phyloP scores from a whole-genome alignment of 2,113 vertebrate species.

The Hippocampus comes region DNA sequence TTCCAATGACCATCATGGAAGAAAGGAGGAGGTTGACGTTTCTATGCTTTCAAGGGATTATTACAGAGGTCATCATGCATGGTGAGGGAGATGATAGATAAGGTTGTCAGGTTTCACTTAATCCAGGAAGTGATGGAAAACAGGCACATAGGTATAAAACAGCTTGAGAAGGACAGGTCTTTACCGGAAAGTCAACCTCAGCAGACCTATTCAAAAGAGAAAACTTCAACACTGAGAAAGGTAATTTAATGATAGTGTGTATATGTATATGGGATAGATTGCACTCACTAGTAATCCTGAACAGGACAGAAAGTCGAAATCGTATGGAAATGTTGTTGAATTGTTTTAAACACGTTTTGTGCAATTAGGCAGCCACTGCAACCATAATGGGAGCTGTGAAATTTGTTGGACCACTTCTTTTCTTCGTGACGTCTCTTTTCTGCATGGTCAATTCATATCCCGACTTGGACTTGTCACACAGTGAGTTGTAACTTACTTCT shows the following conservation, averaged over 20 bases:
- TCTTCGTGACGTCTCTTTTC: constrained; percentile 77
- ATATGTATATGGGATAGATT: neutral
- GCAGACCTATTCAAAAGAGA: constrained; percentile 36
- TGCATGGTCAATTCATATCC: constrained; percentile 82
- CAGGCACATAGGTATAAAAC: constrained; percentile 57
- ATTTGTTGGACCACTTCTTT: constrained; percentile 74
- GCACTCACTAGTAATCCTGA: neutral
- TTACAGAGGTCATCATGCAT: constrained; percentile 39
- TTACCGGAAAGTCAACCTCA: constrained; percentile 23
- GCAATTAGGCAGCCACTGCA: constrained; percentile 35
- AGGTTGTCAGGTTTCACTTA: constrained; percentile 53
- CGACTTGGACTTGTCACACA: constrained; percentile 77
- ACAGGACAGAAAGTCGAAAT: neutral
- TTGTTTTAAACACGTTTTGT: constrained; percentile 14
- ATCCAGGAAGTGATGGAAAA: constrained; percentile 46
- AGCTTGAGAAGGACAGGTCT: neutral
- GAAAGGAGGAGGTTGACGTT: constrained; percentile 43
- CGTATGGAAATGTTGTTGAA: neutral
- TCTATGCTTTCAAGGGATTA: constrained; percentile 59
- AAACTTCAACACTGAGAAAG: constrained; percentile 33
- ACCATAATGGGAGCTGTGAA: constrained; percentile 78
- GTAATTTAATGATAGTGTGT: constrained; percentile 22
- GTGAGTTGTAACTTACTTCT: constrained; percentile 63
- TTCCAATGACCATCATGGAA: constrained; percentile 39
- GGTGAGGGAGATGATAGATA: constrained; percentile 56